These are phyloP conservation scores for Labeo catla DNA, from an alignment of 2,113 vertebrate species.

Conservation along the genomic window DNA sequence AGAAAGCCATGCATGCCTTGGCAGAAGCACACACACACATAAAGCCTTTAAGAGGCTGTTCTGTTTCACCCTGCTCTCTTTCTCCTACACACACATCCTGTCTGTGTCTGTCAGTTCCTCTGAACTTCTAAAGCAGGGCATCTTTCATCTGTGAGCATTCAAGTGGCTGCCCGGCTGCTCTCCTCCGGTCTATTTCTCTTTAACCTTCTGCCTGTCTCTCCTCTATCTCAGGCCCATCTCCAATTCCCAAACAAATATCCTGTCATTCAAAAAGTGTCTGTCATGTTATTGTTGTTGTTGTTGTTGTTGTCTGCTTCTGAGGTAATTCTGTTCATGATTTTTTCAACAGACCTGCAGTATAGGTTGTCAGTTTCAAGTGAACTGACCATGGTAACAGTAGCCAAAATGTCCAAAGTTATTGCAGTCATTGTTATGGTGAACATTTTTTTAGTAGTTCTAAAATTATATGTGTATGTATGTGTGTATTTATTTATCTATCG, in stretches of 20 bases:
- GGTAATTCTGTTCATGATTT: background rate
- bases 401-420: background rate
- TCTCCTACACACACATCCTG: slow-evolving; percentile 8
- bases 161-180: slow-evolving; percentile 42
- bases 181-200: slow-evolving; percentile 2
- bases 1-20: slow-evolving; percentile 55
- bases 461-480: background rate
- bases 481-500: too few relatives aligned
- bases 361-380: background rate
- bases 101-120: slow-evolving; percentile 27
- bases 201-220: slow-evolving; percentile 11
- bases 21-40: background rate
- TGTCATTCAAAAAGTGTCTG: background rate
- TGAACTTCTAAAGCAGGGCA: slow-evolving; percentile 50
- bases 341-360: background rate
- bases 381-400: background rate
- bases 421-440: background rate
- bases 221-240: slow-evolving; percentile 21
- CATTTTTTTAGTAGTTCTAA: background rate
- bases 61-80: background rate
- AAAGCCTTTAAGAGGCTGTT: slow-evolving; percentile 25
- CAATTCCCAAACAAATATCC: background rate
- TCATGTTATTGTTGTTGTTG: background rate
- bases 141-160: slow-evolving; percentile 42
- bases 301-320: slow-evolving; percentile 1